A percentile compares a stretch with the other conserved stretches of the same genome.
phyloP scores from a whole-genome alignment of 2,113 vertebrate species.

The rabbit (Oryctolagus cuniculus) region DNA sequence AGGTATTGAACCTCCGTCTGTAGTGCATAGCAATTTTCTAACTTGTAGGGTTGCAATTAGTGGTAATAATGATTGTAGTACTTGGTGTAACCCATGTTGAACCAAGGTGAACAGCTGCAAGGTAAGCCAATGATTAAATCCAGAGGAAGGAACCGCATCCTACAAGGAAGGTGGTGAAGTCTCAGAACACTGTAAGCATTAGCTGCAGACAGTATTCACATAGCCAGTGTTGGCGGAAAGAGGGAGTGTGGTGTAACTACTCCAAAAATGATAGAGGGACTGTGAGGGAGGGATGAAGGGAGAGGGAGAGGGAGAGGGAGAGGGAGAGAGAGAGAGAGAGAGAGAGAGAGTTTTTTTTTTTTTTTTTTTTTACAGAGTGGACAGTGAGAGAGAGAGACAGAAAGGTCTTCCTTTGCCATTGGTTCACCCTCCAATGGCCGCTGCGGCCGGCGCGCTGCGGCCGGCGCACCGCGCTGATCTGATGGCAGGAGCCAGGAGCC shows the following conservation, averaged over 20 bases:
- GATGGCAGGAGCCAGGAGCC: too few relatives aligned
- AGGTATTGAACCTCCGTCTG: not conserved
- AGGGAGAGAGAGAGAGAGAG: too few relatives aligned
- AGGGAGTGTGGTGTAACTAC: not conserved
- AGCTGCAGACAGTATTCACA: not conserved
- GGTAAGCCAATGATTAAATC: not conserved
- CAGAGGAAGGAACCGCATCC: not conserved
- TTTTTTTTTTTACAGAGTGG: too few relatives aligned
- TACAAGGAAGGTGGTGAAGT: not conserved
- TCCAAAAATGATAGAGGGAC: not conserved
- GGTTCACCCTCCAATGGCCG: too few relatives aligned
- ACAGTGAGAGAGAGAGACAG: too few relatives aligned
- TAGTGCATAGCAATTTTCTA: not conserved
- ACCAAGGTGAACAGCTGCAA: not conserved
- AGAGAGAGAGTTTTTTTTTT: too few relatives aligned
- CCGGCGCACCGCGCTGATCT: too few relatives aligned
- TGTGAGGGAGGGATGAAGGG: too few relatives aligned
- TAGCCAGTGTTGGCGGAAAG: not conserved
- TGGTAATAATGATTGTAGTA: not conserved
- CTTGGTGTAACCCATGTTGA: not conserved
- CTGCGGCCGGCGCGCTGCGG: too few relatives aligned
- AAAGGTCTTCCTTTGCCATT: too few relatives aligned
- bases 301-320: too few relatives aligned
- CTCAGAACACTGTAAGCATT: not conserved
- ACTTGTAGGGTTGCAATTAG: not conserved